Conservation (phyloP, 2,797 vertebrate genomes). For the Enteromius mattozi region DNA sequence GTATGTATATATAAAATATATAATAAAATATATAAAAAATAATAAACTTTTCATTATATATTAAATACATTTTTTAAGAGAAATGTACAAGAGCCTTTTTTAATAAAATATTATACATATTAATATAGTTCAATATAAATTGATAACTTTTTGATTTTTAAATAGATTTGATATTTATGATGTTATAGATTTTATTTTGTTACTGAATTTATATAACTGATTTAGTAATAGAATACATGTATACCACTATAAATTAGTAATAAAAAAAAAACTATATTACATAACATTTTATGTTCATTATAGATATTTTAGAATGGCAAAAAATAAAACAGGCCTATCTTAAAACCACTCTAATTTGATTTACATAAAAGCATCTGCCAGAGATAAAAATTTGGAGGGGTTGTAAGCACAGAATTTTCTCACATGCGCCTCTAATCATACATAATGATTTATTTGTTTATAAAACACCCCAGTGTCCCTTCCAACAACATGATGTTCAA, state of each 20-base stretch:
- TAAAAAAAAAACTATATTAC: neutral
- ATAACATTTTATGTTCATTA: neutral
- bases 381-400: neutral
- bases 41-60: too few species aligned
- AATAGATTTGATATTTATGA: neutral
- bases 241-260: neutral
- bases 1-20: too few species aligned
- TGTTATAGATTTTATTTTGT: neutral
- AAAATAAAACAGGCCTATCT: neutral
- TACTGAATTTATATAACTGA: too few species aligned
- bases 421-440: neutral
- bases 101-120: neutral
- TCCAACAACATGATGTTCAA: constrained; percentile 11
- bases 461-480: neutral
- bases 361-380: neutral
- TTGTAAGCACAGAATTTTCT: neutral
- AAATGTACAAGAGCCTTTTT: neutral
- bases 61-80: too few species aligned
- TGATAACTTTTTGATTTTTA: neutral
- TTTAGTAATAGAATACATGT: too few species aligned
- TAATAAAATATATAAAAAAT: too few species aligned
- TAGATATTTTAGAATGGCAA: neutral
- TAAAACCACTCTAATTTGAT: neutral
- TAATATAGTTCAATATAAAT: neutral
- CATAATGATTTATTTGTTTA: constrained; percentile 24